Evolutionary conservation across 2,888 invertebrate species (phyloP).

Genomic region (Scaptomyza polygonia): DNA sequence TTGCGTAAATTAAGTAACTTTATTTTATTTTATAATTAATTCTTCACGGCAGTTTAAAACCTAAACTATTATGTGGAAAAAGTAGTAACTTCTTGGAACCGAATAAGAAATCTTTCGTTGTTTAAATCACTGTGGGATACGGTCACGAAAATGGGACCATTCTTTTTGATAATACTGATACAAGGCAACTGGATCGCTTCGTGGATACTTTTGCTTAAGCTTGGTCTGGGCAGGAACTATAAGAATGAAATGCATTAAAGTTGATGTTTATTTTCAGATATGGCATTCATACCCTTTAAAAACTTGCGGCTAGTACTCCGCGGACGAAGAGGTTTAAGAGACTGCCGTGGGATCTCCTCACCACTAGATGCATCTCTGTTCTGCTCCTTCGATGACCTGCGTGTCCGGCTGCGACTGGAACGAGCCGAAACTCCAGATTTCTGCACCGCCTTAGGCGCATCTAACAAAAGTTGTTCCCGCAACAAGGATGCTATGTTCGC

Average conservation of each 20-base stretch:
- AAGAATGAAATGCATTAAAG: background rate
- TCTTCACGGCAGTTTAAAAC: background rate
- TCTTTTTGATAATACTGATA: constrained; percentile 91
- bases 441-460: constrained; percentile 16
- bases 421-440: background rate
- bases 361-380: constrained; percentile 20
- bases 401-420: constrained; percentile 56
- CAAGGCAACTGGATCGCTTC: constrained; percentile 89
- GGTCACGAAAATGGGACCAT: constrained; percentile 89
- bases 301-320: constrained; percentile 40
- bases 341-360: constrained; percentile 20
- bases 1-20: background rate
- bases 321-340: constrained; percentile 36
- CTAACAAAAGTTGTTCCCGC: constrained; percentile 54
- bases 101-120: constrained; percentile 87
- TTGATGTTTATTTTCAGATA: background rate
- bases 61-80: background rate
- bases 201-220: constrained; percentile 46
- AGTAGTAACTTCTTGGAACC: constrained; percentile 61
- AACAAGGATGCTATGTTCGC: constrained; percentile 26
- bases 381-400: constrained; percentile 15
- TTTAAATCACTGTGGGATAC: constrained; percentile 90
- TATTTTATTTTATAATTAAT: background rate
- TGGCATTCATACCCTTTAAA: constrained; percentile 9
- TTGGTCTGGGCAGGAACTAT: constrained; percentile 59